Evolutionary conservation across 2,797 vertebrate genomes (phyloP).

Genomic region (Gallinago stenura): DNA sequence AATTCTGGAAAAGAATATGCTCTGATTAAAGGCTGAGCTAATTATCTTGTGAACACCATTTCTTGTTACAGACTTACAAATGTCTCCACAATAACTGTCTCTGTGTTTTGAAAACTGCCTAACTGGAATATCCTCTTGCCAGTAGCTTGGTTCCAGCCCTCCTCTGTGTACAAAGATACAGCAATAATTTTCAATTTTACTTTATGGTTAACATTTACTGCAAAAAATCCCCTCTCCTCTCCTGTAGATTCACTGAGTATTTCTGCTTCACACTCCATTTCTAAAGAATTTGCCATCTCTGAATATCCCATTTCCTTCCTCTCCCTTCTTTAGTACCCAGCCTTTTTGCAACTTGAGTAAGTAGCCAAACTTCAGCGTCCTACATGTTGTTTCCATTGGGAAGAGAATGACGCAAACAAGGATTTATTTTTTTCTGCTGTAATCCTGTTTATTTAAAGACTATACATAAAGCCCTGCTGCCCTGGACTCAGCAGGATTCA

Average conservation of each 20-base stretch:
- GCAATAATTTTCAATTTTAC: not conserved
- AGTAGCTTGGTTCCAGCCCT: not conserved
- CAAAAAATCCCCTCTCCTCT: not conserved
- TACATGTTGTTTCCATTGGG: not conserved
- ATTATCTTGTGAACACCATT: not conserved
- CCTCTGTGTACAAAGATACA: not conserved
- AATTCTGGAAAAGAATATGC: not conserved
- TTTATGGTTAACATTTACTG: not conserved
- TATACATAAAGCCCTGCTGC: not conserved
- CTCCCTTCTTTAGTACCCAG: not conserved
- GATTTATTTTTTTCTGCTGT: slow-evolving; percentile 2
- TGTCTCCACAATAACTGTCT: not conserved
- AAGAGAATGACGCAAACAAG: not conserved
- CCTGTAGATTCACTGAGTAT: not conserved
- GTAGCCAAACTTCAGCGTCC: not conserved
- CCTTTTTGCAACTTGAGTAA: not conserved
- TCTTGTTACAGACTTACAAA: not conserved
- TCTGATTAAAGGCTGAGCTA: not conserved
- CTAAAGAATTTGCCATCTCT: not conserved
- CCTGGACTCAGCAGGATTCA: not conserved
- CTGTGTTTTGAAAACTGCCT: not conserved
- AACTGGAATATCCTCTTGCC: not conserved
- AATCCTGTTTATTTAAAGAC: slow-evolving; percentile 6
- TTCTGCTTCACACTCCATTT: slow-evolving; percentile 39
- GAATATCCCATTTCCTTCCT: not conserved